Evolutionary conservation across 1,140 invertebrate species (phyloP).

Genomic region (Reticulitermes speratus): DNA sequence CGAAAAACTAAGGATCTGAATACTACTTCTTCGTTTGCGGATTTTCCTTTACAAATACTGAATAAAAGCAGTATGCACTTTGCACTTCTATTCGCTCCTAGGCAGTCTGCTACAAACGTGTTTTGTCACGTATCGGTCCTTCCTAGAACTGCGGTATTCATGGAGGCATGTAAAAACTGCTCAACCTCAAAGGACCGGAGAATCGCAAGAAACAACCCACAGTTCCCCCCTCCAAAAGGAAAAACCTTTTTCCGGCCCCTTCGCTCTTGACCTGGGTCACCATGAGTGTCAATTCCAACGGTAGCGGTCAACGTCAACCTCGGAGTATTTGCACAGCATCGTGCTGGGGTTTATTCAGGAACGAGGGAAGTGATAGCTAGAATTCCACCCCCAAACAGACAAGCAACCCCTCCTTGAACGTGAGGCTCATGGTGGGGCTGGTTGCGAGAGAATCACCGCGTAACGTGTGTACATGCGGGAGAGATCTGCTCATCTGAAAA

Average conservation of each 20-base stretch:
- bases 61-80: background rate
- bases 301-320: background rate
- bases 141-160: background rate
- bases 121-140: background rate
- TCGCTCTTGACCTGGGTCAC: conserved; percentile 5
- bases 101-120: background rate
- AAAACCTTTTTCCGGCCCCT: background rate
- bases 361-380: background rate
- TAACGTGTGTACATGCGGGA: background rate
- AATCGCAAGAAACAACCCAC: background rate
- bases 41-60: no score
- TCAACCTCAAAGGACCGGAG: background rate
- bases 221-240: background rate
- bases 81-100: background rate
- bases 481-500: background rate
- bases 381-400: background rate
- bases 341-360: background rate
- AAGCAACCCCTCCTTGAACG: background rate
- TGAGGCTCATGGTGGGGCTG: background rate
- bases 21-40: no score
- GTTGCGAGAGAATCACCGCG: background rate
- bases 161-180: background rate
- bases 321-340: background rate
- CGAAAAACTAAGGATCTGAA: no score
- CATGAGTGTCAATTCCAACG: background rate